These are phyloP conservation scores for Agriopis marginaria DNA, from an alignment of 2,888 invertebrate genomes.

Conservation along the genomic window DNA sequence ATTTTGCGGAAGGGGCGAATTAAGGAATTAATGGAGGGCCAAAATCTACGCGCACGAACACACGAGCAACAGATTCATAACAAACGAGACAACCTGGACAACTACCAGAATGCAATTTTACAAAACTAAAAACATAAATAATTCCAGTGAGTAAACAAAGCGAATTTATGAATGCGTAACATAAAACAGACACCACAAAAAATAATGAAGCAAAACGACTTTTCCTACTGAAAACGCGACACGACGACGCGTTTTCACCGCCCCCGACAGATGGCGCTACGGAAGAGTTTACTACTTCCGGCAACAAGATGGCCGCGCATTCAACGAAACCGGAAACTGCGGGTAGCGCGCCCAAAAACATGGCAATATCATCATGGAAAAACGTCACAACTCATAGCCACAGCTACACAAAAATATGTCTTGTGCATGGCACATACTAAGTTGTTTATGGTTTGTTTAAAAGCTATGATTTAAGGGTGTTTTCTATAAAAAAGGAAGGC, in stretches of 20 bases:
- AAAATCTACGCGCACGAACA: no score
- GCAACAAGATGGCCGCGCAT: slow-evolving; percentile 82
- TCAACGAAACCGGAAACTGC: slow-evolving; percentile 78
- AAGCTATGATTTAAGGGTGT: slow-evolving; percentile 34
- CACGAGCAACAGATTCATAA: no score
- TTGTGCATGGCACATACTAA: fast-evolving
- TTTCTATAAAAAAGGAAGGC: slow-evolving; percentile 55
- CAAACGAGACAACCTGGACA: no score
- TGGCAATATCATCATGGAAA: slow-evolving; percentile 51
- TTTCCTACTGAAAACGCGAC: slow-evolving; percentile 43
- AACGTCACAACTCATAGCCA: slow-evolving; percentile 34
- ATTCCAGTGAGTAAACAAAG: slow-evolving; percentile 38
- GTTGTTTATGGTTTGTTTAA: slow-evolving; percentile 12
- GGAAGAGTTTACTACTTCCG: slow-evolving; percentile 87
- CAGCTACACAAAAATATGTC: slow-evolving; percentile 30
- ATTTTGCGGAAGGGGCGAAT: no score
- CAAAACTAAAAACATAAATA: slow-evolving; percentile 36
- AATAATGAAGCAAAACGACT: slow-evolving; percentile 58
- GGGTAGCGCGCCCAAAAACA: slow-evolving; percentile 72
- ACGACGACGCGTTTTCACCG: slow-evolving; percentile 62
- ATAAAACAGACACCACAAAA: slow-evolving; percentile 50
- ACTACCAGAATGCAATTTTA: background rate
- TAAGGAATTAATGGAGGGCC: no score
- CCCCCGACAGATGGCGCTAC: slow-evolving; percentile 70
- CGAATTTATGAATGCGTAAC: slow-evolving; percentile 40